These are phyloP conservation scores for Eudyptes chrysolophus DNA, from an alignment of 2,113 vertebrate species.

Conservation along the genomic window DNA sequence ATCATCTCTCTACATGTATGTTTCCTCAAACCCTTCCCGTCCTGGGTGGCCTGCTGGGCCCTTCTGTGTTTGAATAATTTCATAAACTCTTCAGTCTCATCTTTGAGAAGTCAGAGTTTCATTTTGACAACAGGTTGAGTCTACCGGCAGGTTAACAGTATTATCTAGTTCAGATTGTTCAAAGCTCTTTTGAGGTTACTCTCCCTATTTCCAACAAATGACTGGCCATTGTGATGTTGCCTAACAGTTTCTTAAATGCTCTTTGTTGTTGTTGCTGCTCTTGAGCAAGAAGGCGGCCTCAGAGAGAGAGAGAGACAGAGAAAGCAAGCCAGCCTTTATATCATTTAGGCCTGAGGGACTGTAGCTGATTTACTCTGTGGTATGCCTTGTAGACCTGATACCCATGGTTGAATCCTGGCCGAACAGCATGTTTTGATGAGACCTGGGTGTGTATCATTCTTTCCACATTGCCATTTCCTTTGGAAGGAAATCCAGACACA, in stretches of 20 bases:
- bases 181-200: not conserved
- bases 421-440: fast-evolving
- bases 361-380: not conserved
- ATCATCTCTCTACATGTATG: not conserved
- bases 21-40: not conserved
- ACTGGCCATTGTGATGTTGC: fast-evolving
- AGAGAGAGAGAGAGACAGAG: not conserved
- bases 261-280: not conserved
- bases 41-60: not conserved
- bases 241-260: not conserved
- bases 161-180: not conserved
- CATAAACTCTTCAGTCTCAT: not conserved
- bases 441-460: fast-evolving
- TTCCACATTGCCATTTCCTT: not conserved
- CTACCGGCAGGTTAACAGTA: not conserved
- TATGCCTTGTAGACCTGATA: not conserved
- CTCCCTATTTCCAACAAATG: not conserved
- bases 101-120: not conserved
- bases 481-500: not conserved
- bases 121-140: not conserved
- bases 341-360: not conserved
- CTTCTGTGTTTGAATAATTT: not conserved
- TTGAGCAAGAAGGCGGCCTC: not conserved
- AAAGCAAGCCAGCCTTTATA: not conserved
- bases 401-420: too few species aligned